phyloP scores from a whole-genome alignment of 2,113 vertebrate genomes.

The Ia io region DNA sequence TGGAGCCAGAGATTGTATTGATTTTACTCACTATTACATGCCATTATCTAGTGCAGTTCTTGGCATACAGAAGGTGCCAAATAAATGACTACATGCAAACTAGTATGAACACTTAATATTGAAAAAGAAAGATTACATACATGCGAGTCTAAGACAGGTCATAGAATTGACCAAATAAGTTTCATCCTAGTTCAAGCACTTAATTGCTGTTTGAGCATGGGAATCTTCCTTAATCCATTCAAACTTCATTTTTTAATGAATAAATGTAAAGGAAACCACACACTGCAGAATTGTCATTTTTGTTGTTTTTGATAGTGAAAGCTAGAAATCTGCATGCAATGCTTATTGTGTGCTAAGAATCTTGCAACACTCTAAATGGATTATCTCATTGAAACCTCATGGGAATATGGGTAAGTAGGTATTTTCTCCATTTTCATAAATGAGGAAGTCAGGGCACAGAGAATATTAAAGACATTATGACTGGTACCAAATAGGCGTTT shows the following conservation, averaged over 20 bases:
- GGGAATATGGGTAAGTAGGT: neutral
- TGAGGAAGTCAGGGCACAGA: neutral
- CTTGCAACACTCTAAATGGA: neutral
- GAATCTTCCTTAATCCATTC: neutral
- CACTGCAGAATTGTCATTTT: neutral
- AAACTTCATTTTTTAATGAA: neutral
- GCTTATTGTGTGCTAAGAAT: neutral
- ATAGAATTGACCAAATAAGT: neutral
- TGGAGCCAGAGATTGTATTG: neutral
- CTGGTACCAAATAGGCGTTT: neutral
- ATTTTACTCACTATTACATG: neutral
- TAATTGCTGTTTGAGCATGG: neutral
- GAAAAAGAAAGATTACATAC: neutral
- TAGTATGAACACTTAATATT: neutral
- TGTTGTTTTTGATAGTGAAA: neutral
- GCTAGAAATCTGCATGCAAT: neutral
- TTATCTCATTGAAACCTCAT: neutral
- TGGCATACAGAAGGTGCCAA: neutral
- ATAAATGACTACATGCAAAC: neutral
- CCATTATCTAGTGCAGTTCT: neutral
- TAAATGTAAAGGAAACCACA: neutral
- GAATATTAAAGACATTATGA: neutral
- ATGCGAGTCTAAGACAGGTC: neutral
- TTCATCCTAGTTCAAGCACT: neutral
- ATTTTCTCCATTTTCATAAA: neutral